phyloP scores from a whole-genome alignment of 2,888 invertebrate genomes.

The Carpatolechia fugitivella region DNA sequence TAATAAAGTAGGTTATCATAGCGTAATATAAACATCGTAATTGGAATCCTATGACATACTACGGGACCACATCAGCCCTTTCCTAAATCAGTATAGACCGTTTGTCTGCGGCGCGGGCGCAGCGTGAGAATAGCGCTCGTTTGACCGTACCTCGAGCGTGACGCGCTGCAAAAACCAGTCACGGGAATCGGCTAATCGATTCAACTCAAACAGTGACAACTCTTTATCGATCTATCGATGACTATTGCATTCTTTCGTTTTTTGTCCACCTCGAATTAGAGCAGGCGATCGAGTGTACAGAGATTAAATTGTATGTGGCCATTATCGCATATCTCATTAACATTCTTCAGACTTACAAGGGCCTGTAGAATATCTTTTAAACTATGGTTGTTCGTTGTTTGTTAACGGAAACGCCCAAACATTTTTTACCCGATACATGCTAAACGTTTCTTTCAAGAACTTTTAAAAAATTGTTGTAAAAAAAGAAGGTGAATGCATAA shows the following conservation, averaged over 20 bases:
- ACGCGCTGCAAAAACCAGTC: conserved; percentile 56
- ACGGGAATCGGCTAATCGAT: conserved; percentile 67
- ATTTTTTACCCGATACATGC: neutral
- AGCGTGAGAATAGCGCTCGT: conserved; percentile 49
- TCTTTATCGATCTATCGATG: conserved; percentile 8
- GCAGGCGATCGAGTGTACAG: neutral
- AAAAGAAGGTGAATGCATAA: conserved; percentile 27
- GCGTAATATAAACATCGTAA: too few species aligned
- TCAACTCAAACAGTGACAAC: conserved; percentile 43
- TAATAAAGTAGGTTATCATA: too few species aligned
- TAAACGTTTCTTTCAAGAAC: conserved; percentile 17
- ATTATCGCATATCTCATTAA: neutral
- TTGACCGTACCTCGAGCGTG: conserved; percentile 52
- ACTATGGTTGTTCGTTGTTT: neutral
- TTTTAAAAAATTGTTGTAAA: conserved; percentile 27
- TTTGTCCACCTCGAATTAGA: neutral
- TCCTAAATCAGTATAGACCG: neutral
- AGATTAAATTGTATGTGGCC: neutral
- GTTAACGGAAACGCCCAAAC: neutral
- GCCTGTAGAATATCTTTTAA: neutral
- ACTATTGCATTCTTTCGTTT: conserved; percentile 3
- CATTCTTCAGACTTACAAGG: neutral
- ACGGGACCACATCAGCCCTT: neutral
- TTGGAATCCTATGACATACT: too few species aligned
- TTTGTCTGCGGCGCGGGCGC: conserved; percentile 26